These are phyloP conservation scores for Palythoa grandis DNA, from an alignment of 92 coral and sea anemone genomes.

Conservation along the genomic window DNA sequence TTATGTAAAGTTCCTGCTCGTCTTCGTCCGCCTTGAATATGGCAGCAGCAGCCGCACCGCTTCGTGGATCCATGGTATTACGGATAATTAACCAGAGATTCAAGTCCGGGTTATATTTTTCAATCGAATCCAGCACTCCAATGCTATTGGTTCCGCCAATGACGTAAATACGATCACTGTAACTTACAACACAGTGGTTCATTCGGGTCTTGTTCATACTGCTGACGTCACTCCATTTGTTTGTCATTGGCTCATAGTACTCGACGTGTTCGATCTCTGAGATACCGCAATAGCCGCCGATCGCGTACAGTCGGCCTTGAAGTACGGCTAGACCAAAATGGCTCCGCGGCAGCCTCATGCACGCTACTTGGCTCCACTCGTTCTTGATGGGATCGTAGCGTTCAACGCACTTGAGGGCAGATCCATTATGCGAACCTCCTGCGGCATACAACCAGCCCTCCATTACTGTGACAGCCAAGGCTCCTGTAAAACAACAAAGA, in stretches of 20 bases:
- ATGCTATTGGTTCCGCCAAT: conserved; percentile 90
- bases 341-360: conserved; percentile 96
- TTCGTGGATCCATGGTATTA: conserved; percentile 94
- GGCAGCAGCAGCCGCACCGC: conserved; percentile 86
- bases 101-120: conserved; percentile 91
- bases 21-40: conserved; percentile 75
- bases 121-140: conserved; percentile 94
- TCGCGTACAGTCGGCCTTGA: conserved; percentile 88
- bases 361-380: conserved; percentile 91
- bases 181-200: conserved; percentile 89
- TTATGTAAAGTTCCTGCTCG: conserved; percentile 86
- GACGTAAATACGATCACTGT: conserved; percentile 86
- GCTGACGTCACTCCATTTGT: conserved; percentile 95
- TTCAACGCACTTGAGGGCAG: conserved; percentile 93
- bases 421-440: conserved; percentile 98
- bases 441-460: conserved; percentile 99
- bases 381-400: conserved; percentile 90
- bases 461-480: conserved; percentile 82
- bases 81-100: conserved; percentile 95
- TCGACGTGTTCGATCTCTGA: conserved; percentile 98
- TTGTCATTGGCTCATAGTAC: conserved; percentile 90
- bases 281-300: conserved; percentile 95
- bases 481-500: conserved; percentile 53
- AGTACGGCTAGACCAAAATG: conserved; percentile 87
- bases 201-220: conserved; percentile 94